These are phyloP conservation scores for Camponotus fellah DNA, from an alignment of 2,888 invertebrate species.

Conservation along the genomic window DNA sequence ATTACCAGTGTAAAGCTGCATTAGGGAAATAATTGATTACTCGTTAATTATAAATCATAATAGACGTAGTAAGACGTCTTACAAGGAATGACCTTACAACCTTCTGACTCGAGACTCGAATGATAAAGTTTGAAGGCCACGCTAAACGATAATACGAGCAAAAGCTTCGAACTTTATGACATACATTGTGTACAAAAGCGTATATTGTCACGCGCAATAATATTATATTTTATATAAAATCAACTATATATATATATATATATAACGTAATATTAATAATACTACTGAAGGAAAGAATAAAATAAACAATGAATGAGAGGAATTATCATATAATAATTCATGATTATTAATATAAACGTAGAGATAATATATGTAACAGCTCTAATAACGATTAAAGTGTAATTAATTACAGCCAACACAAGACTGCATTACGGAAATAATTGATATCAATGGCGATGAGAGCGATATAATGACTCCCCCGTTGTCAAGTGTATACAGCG, in stretches of 20 bases:
- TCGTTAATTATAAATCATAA: not conserved
- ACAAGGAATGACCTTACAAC: not conserved
- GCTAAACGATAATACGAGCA: not conserved
- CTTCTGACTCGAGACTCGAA: not conserved
- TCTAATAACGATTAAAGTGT: conserved; percentile 42
- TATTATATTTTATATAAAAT: not conserved
- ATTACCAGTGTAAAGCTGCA: too few species aligned
- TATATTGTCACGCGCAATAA: too few species aligned
- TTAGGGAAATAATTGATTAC: too few species aligned
- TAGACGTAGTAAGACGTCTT: not conserved
- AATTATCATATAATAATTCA: not conserved
- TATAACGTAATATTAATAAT: not conserved
- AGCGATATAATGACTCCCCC: conserved; percentile 34
- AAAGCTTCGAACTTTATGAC: not conserved
- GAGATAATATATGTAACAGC: not conserved
- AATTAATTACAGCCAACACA: conserved; percentile 26
- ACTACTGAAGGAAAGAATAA: not conserved
- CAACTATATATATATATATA: not conserved
- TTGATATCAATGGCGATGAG: conserved; percentile 36
- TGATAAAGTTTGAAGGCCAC: not conserved
- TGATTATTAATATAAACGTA: conserved; percentile 14
- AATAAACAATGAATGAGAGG: not conserved
- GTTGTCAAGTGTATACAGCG: conserved; percentile 22
- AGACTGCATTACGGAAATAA: conserved; percentile 33
- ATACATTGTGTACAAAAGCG: not conserved